Percentiles rank a stretch among this genome's conserved stretches.
Conservation (phyloP, 2,113 vertebrate genomes). For the Halichoeres trimaculatus region DNA sequence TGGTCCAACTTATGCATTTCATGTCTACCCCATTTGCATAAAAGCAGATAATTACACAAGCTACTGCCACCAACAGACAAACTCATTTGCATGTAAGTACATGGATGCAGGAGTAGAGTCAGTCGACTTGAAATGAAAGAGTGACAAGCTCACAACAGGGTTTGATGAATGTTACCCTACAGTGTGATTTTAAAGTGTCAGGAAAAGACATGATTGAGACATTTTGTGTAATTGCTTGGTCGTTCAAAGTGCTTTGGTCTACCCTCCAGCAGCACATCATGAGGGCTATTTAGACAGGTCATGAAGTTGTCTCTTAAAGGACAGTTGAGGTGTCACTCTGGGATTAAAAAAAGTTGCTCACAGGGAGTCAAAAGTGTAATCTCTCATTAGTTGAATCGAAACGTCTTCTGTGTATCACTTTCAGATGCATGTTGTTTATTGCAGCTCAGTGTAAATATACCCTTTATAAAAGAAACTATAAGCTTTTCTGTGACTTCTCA, state of each 20-base stretch:
- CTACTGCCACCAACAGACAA: slow-evolving; percentile 2
- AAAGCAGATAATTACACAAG: slow-evolving; percentile 40
- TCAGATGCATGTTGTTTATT: background rate
- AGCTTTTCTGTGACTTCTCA: background rate
- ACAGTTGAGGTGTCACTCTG: background rate
- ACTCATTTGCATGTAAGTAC: slow-evolving; percentile 43
- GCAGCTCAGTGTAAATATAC: background rate
- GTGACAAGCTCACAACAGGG: slow-evolving; percentile 14
- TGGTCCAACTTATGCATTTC: slow-evolving; percentile 10
- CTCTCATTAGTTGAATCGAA: too few species aligned
- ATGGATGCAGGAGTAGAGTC: slow-evolving; percentile 19
- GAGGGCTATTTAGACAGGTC: slow-evolving; percentile 16
- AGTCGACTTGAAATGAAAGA: slow-evolving; percentile 7
- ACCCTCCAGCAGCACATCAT: slow-evolving; percentile 24
- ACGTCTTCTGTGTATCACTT: too few species aligned
- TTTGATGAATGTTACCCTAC: slow-evolving; percentile 20
- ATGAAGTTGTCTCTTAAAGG: slow-evolving; percentile 8
- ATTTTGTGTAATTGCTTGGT: slow-evolving; percentile 30
- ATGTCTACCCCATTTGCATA: slow-evolving; percentile 50
- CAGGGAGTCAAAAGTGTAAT: too few species aligned
- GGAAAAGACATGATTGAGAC: slow-evolving; percentile 8
- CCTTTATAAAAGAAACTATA: too few species aligned
- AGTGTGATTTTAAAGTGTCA: slow-evolving; percentile 2
- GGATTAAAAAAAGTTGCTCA: too few species aligned
- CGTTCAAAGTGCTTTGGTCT: slow-evolving; percentile 1